Conservation (phyloP, 2,113 vertebrate genomes). For the Erpornis zantholeuca region DNA sequence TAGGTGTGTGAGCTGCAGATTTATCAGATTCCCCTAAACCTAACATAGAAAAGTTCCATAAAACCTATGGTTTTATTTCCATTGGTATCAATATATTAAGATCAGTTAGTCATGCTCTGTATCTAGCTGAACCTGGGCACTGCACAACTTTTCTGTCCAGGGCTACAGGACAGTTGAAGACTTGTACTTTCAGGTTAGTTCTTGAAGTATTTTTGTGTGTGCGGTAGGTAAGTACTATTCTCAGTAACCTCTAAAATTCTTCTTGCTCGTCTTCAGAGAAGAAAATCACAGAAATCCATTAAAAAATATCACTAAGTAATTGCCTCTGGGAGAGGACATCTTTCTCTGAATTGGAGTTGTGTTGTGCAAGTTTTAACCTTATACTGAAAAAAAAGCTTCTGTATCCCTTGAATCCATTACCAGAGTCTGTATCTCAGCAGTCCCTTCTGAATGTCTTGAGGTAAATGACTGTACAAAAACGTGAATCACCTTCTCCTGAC, state of each 20-base stretch:
- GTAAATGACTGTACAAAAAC: not conserved
- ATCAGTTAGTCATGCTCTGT: not conserved
- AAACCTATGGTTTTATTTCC: not conserved
- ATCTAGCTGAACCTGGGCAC: not conserved
- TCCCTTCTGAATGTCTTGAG: not conserved
- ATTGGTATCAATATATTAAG: not conserved
- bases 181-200: not conserved
- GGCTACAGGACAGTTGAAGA: not conserved
- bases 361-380: not conserved
- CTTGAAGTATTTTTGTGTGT: not conserved
- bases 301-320: not conserved
- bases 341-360: not conserved
- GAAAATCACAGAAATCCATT: not conserved
- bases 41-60: not conserved
- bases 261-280: not conserved
- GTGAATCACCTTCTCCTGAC: not conserved
- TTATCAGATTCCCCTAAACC: not conserved
- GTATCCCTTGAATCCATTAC: not conserved
- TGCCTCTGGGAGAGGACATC: not conserved
- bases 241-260: not conserved
- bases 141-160: not conserved
- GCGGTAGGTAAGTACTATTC: not conserved
- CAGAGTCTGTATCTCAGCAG: not conserved
- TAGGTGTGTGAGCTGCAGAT: constrained; percentile 78
- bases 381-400: not conserved